These are phyloP conservation scores for Protula sp. DNA, from an alignment of 2,888 invertebrate species.

Conservation along the genomic window DNA sequence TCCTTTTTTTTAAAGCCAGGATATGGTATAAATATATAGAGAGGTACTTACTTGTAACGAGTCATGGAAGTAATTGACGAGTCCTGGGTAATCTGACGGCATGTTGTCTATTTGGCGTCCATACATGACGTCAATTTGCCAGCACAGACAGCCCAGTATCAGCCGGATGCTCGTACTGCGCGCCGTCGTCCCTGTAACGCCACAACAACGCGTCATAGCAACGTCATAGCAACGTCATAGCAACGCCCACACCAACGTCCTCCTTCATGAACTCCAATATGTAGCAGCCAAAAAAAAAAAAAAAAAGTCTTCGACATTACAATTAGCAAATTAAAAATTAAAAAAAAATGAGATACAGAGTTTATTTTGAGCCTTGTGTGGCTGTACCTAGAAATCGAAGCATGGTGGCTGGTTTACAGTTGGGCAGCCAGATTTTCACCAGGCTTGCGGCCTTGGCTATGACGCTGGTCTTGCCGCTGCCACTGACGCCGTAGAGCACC, in stretches of 20 bases:
- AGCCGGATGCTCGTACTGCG: constrained; percentile 27
- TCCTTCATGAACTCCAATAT: no score
- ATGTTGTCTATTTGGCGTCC: constrained; percentile 15
- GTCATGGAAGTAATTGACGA: constrained; percentile 24
- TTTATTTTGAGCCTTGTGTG: no score
- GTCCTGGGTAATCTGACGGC: constrained; percentile 23
- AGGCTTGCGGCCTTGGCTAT: constrained; percentile 27
- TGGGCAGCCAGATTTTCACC: constrained; percentile 19
- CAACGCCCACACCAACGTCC: no score
- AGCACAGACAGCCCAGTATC: constrained; percentile 26
- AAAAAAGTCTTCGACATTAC: no score
- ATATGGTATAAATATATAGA: no score
- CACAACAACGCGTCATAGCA: no score
- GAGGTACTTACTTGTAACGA: constrained; percentile 24
- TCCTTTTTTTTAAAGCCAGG: no score
- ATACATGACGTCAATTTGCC: constrained; percentile 26
- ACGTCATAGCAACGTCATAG: no score
- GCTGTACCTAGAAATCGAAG: constrained; percentile 28
- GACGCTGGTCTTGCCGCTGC: constrained; percentile 31
- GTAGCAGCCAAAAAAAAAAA: no score
- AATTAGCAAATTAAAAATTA: no score
- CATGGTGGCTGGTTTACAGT: constrained; percentile 16
- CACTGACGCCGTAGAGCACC: constrained; percentile 26
- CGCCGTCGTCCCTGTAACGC: constrained; percentile 29
- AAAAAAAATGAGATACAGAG: no score